phyloP scores from a whole-genome alignment of 2,888 invertebrate genomes.

The Halictus quadricinctus region DNA sequence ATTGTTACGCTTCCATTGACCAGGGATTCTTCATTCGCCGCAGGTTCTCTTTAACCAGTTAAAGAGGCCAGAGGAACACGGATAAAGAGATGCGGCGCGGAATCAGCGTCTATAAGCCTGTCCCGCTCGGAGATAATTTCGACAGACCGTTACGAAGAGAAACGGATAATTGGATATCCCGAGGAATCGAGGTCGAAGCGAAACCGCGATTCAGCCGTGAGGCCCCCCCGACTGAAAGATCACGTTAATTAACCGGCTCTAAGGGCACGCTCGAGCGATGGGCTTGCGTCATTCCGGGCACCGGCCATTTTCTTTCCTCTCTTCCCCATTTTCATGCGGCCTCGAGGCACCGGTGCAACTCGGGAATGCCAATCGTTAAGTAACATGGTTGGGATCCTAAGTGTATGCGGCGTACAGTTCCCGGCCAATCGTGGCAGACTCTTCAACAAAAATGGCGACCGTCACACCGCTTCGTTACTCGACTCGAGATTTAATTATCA shows the following conservation, averaged over 20 bases:
- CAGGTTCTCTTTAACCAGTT: conserved; percentile 1
- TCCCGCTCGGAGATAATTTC: conserved; percentile 43
- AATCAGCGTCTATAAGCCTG: conserved; percentile 39
- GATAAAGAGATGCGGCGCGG: not conserved
- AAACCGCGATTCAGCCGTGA: conserved; percentile 39
- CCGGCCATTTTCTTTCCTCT: conserved; percentile 8
- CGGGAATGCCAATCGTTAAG: not conserved
- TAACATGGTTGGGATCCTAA: conserved; percentile 1
- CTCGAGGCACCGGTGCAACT: conserved; percentile 6
- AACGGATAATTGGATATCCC: conserved; percentile 64
- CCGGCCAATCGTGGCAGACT: not conserved
- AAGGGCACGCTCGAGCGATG: conserved; percentile 20
- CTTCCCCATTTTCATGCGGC: conserved; percentile 21
- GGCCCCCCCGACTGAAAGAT: conserved; percentile 36
- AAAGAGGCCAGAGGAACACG: not conserved
- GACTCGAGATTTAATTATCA: not conserved
- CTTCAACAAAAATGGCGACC: conserved; percentile 10
- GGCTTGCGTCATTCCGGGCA: conserved; percentile 25
- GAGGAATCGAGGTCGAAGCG: conserved; percentile 60
- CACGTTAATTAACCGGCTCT: conserved; percentile 57
- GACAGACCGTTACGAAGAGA: conserved; percentile 47
- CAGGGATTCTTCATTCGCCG: not conserved
- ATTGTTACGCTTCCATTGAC: not conserved
- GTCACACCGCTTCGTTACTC: not conserved
- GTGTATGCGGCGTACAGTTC: not conserved